Evolutionary conservation across 1,140 invertebrate genomes (phyloP).

Genomic region (Heliconius melpomene): DNA sequence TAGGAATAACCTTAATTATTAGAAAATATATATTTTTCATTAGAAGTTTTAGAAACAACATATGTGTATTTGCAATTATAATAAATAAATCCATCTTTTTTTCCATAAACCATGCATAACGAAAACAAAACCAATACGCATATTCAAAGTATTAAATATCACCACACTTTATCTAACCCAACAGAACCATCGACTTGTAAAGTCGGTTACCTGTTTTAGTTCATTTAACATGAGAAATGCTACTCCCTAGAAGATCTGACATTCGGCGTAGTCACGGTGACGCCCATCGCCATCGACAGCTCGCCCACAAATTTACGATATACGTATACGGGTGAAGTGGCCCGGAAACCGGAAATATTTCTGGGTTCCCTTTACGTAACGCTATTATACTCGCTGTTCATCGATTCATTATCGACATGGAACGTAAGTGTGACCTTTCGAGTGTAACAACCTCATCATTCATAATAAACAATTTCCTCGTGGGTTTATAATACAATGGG

Average conservation of each 20-base stretch:
- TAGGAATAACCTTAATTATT: too few species aligned
- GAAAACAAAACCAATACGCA: background rate
- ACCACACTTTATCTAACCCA: slow-evolving; percentile 19
- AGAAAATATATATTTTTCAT: too few species aligned
- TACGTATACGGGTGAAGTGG: slow-evolving; percentile 66
- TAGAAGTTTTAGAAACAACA: too few species aligned
- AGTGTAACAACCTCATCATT: slow-evolving; percentile 30
- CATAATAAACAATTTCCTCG: slow-evolving; percentile 20
- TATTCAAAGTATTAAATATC: background rate
- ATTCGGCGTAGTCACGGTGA: slow-evolving; percentile 57
- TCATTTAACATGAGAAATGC: slow-evolving; percentile 56
- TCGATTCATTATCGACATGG: slow-evolving; percentile 51
- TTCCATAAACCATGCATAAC: background rate
- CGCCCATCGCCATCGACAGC: slow-evolving; percentile 50
- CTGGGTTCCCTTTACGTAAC: slow-evolving; percentile 57
- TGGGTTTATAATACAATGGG: slow-evolving; percentile 17
- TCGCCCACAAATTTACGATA: slow-evolving; percentile 67
- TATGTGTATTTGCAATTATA: too few species aligned
- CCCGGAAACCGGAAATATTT: slow-evolving; percentile 63
- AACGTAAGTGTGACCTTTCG: slow-evolving; percentile 55
- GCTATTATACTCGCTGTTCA: slow-evolving; percentile 32
- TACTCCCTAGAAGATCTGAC: slow-evolving; percentile 46
- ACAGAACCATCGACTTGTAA: slow-evolving; percentile 39
- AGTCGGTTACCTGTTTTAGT: slow-evolving; percentile 52
- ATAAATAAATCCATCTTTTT: background rate